phyloP scores from a whole-genome alignment of 1,140 invertebrate species.

The Sminthurides bifidus region DNA sequence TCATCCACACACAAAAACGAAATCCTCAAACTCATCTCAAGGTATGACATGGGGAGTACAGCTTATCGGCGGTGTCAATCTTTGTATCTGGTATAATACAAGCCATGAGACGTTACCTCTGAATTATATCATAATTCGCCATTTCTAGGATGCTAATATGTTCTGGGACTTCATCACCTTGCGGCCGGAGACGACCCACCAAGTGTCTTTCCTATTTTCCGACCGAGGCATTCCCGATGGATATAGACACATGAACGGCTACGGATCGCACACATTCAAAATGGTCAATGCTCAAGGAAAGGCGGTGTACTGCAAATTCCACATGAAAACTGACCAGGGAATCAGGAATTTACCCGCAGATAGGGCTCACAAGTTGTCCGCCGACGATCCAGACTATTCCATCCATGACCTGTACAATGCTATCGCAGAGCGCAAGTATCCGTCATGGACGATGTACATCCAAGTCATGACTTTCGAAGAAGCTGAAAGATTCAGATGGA shows the following conservation, averaged over 20 bases:
- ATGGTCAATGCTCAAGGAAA: constrained; percentile 68
- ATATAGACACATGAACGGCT: constrained; percentile 86
- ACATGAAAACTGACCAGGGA: constrained; percentile 84
- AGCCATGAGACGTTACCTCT: neutral
- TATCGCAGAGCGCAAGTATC: constrained; percentile 54
- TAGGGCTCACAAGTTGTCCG: constrained; percentile 51
- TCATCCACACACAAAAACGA: constrained; percentile 86
- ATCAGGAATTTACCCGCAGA: constrained; percentile 70
- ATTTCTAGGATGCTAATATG: constrained; percentile 64
- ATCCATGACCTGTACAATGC: constrained; percentile 61
- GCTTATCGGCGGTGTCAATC: too few species aligned
- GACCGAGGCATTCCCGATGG: constrained; percentile 90
- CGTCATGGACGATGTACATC: constrained; percentile 53
- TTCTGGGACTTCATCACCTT: constrained; percentile 92
- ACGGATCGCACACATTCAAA: constrained; percentile 91
- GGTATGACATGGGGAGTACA: too few species aligned
- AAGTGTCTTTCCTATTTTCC: constrained; percentile 72
- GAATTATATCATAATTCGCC: too few species aligned
- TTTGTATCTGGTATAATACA: neutral
- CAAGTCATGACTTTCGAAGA: constrained; percentile 62
- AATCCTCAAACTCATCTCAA: constrained; percentile 87
- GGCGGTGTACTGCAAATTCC: constrained; percentile 81
- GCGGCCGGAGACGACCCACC: constrained; percentile 76
- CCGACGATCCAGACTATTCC: constrained; percentile 58
- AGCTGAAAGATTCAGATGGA: constrained; percentile 49